Base-by-base conservation (phyloP, 1,140 invertebrate species). In the Ooceraea biroi region DNA sequence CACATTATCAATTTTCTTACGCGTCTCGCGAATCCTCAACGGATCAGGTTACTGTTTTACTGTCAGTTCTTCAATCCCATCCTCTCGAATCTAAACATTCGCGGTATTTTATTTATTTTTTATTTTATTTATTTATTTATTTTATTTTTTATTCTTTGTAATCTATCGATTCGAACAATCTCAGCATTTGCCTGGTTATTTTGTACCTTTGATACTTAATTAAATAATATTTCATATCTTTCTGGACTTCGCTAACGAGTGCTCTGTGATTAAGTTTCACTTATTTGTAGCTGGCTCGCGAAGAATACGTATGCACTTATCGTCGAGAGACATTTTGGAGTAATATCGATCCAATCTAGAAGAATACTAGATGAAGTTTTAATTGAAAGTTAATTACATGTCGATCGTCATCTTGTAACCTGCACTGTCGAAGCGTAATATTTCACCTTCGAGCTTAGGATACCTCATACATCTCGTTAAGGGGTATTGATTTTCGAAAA, bases 301-400 rank as follows among this genome's bases (percentile, higher is more conserved):
- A 78, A 78, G 50, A 80, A 80, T 80, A 66, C 14, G 22, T 25
- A 22, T 44, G n/a, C n/a, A 57, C 10, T 2, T 36, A 7, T 11
- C 30, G 12, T 50, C 50, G 10, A 46, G n/a, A 69, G 14, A 14
- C 8, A 66, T n/a, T 17, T 52, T 25, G 44, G 27, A 57, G 30
- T 22, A 12, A 46, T 78, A 78, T 80, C 76, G 76, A 80, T 46
- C 36, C 76, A 36, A 69, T 80, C 57, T 27, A 80, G 71, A 69
- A 36, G 22, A 46, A 25, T 2, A 19, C 5, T 57, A 52, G 61
- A 55, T 77, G n/a, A 22, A 80, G 36, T 80, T 80, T 71, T 80
- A 80, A 80, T 80, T 80, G 65, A 71, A 80, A 80, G 57, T 80
- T 80, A 80, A 80, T 71, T 80, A 71, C 36, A 14, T 36, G 55